A percentile compares a stretch with the other conserved stretches of the same genome.
These are phyloP conservation scores for Actinernus sp. DNA, from an alignment of 92 coral and sea anemone species.

Conservation along the genomic window DNA sequence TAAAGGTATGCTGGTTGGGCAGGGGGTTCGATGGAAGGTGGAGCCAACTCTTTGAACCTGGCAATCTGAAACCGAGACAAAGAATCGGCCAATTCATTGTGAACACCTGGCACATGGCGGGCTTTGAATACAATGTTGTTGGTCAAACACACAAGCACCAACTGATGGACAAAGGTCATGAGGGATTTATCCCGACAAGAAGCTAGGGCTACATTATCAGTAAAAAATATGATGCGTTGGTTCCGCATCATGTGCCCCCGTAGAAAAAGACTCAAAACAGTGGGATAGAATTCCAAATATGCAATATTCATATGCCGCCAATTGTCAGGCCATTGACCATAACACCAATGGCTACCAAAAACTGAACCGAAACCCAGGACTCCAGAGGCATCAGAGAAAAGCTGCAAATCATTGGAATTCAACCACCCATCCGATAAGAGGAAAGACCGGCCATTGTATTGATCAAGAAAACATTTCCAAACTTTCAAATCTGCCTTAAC, in stretches of 20 bases:
- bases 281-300: slow-evolving; percentile 5
- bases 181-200: slow-evolving; percentile 9
- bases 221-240: slow-evolving; percentile 5
- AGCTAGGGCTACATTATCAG: slow-evolving; percentile 45
- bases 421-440: neutral
- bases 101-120: slow-evolving; percentile 20
- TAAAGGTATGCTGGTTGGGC: neutral
- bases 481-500: neutral
- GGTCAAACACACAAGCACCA: slow-evolving; percentile 23
- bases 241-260: slow-evolving; percentile 23
- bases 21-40: neutral
- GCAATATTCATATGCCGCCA: neutral
- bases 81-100: slow-evolving; percentile 28
- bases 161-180: neutral
- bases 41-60: slow-evolving; percentile 23
- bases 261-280: slow-evolving; percentile 20
- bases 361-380: neutral
- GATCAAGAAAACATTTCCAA: neutral
- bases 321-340: neutral
- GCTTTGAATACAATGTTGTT: slow-evolving; percentile 29
- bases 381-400: neutral
- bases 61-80: slow-evolving; percentile 47
- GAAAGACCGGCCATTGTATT: neutral
- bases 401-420: neutral
- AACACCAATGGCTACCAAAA: neutral